Percentiles rank a stretch among this genome's conserved stretches.
Evolutionary conservation across 2,113 vertebrate genomes (phyloP).

Genomic region (Melanotaenia duboulayi): DNA sequence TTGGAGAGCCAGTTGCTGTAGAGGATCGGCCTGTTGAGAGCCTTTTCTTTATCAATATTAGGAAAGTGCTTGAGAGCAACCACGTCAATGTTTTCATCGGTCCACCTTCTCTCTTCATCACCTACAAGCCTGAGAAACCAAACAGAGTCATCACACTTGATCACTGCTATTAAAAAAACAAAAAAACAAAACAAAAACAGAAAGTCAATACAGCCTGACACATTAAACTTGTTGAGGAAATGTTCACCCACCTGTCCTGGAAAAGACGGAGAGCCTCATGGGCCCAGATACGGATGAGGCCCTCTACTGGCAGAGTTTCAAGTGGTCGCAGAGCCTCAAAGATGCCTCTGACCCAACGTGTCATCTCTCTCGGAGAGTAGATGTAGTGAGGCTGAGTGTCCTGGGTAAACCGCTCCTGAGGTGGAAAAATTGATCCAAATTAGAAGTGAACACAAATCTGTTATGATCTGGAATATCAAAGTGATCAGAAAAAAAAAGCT

Average conservation of each 20-base stretch:
- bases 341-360: constrained; percentile 96
- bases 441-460: not conserved
- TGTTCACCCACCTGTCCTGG: constrained; percentile 91
- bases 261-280: constrained; percentile 98
- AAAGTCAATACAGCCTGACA: not conserved
- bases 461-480: not conserved
- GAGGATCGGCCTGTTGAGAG: constrained; percentile 92
- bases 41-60: constrained; percentile 96
- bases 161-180: not conserved
- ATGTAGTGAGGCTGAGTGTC: constrained; percentile 99
- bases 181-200: too few species aligned
- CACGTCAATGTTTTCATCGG: constrained; percentile 95
- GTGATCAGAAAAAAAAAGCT: not conserved
- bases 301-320: constrained; percentile 97
- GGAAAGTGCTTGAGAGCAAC: constrained; percentile 98
- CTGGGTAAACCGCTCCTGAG: constrained; percentile 96
- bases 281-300: constrained; percentile 98
- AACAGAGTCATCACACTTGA: not conserved
- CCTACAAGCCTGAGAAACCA: constrained; percentile 88
- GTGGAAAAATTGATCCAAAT: not conserved
- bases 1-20: constrained; percentile 99
- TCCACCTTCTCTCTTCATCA: constrained; percentile 98
- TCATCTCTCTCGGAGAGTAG: constrained; percentile 99
- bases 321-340: constrained; percentile 95
- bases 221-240: not conserved